Evolutionary conservation across 2,888 invertebrate species (phyloP).

Genomic region (Stenchaetothrips biformis): DNA sequence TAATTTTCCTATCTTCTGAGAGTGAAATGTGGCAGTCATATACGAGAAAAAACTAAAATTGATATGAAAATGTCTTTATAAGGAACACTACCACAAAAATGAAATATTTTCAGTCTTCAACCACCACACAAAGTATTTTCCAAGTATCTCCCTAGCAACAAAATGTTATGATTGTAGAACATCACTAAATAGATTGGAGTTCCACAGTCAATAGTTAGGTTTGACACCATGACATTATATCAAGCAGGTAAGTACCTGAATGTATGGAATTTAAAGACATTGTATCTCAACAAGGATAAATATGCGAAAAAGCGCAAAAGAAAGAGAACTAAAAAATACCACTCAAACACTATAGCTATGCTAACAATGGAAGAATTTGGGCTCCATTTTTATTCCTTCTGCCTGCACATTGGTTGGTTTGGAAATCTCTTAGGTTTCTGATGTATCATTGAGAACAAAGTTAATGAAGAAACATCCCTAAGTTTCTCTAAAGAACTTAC

Average conservation of each 20-base stretch:
- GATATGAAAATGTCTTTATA: neutral
- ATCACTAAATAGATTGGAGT: neutral
- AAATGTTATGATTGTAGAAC: neutral
- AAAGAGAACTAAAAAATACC: neutral
- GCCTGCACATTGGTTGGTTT: no score
- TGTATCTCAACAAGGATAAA: neutral
- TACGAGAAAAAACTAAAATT: no score
- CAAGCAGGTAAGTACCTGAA: neutral
- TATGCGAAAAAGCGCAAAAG: neutral
- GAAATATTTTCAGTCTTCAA: neutral
- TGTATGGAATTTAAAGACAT: no score
- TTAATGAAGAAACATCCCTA: neutral
- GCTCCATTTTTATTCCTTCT: neutral
- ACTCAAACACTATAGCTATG: neutral
- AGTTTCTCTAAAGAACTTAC: neutral
- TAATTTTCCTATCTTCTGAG: neutral
- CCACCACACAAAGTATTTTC: neutral
- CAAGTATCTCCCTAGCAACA: neutral
- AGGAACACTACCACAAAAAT: neutral
- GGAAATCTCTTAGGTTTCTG: neutral
- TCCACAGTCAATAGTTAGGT: conserved; percentile 6
- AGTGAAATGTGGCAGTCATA: neutral
- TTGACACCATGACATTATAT: neutral
- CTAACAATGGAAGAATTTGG: neutral
- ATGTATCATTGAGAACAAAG: neutral